Evolutionary conservation across 1,140 invertebrate species (phyloP), one percentile per base, ranked within the genome.

Genomic region (Wiebesia pumilae): DNA sequence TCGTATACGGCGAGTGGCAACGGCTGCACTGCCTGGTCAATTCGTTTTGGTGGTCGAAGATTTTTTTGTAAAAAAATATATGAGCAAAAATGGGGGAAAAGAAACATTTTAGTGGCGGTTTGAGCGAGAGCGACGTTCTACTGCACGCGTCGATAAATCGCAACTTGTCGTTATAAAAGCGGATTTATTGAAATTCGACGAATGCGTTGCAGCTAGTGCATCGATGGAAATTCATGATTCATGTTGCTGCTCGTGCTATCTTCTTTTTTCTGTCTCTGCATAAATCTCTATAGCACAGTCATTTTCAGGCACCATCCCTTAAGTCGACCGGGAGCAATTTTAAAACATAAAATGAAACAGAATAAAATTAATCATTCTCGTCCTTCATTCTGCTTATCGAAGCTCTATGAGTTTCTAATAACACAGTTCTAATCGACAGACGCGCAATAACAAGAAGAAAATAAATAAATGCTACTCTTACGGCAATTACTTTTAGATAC

Each of bases 111-210:
- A 19, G 47, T 0, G 83, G 7, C 10, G 9, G 40, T 10, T 0
- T n/a, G 38, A 47, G 38, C 4, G 21, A 9, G 10, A 47, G 62
- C 14, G 47, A 51, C n/a, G 40, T 62, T 67, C 21, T 30, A 40
- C 19, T 71, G 77, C n/a, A 71, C 33, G 69, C 65, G 33, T 47
- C 75, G 81, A 87, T 87, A 87, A 87, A 84, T 87, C 86, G 77
- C 81, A n/a, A 79, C 81, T 62, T 71, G 81, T 80, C 86, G 86
- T 83, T 87, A 83, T 87, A 83, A 80, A 86, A 83, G 80, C 85
- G 86, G 81, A 87, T 87, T 87, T 87, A 87, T 87, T 87, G 71
- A 87, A 87, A 87, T 80, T 83, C 73, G 75, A 73, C 40, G 43
- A 58, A 33, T 40, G 67, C 24, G 40, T 30, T 51, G 71, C 73